Evolutionary conservation across 2,797 vertebrate species (phyloP).

Genomic region (Tragopan temminckii): DNA sequence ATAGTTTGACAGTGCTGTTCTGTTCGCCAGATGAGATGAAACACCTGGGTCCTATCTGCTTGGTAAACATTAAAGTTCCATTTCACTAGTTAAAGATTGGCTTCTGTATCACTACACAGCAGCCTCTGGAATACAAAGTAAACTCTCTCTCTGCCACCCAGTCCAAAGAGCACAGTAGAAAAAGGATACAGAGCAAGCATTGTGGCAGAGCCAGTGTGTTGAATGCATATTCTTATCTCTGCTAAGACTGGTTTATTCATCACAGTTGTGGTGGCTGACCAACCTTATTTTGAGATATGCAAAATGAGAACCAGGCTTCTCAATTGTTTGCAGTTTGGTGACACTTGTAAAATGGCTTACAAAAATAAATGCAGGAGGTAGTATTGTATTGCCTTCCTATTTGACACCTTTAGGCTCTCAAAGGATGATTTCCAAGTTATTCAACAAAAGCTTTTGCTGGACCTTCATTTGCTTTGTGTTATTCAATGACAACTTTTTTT

Average conservation of each 20-base stretch:
- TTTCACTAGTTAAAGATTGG: conserved; percentile 82
- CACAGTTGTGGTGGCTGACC: neutral
- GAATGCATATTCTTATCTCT: neutral
- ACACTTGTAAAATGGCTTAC: neutral
- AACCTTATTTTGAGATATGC: neutral
- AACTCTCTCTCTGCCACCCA: conserved; percentile 9
- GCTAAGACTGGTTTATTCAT: neutral
- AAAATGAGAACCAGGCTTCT: neutral
- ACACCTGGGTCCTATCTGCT: conserved; percentile 81
- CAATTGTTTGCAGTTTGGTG: neutral
- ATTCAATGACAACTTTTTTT: conserved; percentile 76
- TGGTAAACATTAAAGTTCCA: conserved; percentile 84
- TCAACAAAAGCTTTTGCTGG: conserved; percentile 52
- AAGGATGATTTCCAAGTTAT: conserved; percentile 33
- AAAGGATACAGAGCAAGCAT: neutral
- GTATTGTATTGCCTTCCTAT: neutral
- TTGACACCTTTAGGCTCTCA: neutral
- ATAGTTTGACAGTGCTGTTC: conserved; percentile 61
- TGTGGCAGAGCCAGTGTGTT: neutral
- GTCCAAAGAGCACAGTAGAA: conserved; percentile 27
- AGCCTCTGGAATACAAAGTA: conserved; percentile 75
- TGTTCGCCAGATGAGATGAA: conserved; percentile 72
- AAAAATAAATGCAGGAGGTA: neutral
- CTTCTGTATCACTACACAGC: conserved; percentile 67
- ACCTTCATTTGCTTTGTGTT: conserved; percentile 66